Evolutionary conservation across 2,888 invertebrate genomes (phyloP).

Genomic region (Calephelis perditalis): DNA sequence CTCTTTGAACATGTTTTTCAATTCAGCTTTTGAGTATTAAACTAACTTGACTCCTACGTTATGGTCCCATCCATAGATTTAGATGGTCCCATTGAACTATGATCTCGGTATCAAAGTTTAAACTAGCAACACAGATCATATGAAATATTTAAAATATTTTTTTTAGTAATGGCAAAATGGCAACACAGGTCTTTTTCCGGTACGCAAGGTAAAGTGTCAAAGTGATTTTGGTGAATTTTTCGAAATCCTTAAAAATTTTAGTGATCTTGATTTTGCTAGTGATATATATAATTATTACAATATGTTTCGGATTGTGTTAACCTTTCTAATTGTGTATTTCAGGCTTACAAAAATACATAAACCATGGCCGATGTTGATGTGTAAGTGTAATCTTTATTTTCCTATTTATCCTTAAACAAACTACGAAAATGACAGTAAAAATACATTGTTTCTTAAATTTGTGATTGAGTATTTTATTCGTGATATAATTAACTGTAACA

Average conservation of each 20-base stretch:
- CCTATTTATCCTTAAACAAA: constrained; percentile 19
- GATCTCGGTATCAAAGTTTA: too few relatives aligned
- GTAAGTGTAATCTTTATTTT: constrained; percentile 77
- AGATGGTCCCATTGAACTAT: too few relatives aligned
- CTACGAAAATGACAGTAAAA: too few relatives aligned
- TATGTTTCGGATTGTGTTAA: constrained; percentile 43
- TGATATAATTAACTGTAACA: background rate
- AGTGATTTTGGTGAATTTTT: constrained; percentile 48
- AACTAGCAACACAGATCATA: too few relatives aligned
- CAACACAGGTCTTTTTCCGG: constrained; percentile 65
- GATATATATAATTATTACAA: constrained; percentile 30
- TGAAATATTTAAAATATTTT: too few relatives aligned
- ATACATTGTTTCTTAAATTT: too few relatives aligned
- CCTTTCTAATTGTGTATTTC: constrained; percentile 62
- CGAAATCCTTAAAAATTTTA: constrained; percentile 54
- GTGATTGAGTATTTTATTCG: too few relatives aligned
- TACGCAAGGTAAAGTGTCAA: constrained; percentile 75
- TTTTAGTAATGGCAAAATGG: constrained; percentile 20
- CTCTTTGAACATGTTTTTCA: too few relatives aligned
- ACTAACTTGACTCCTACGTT: too few relatives aligned
- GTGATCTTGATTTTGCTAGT: constrained; percentile 45
- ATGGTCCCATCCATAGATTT: too few relatives aligned
- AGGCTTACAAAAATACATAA: constrained; percentile 56
- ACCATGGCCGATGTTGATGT: constrained; percentile 90
- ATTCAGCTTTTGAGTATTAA: too few relatives aligned